These are phyloP conservation scores for Macrobrachium nipponense DNA, from an alignment of 1,140 invertebrate species.

Conservation along the genomic window DNA sequence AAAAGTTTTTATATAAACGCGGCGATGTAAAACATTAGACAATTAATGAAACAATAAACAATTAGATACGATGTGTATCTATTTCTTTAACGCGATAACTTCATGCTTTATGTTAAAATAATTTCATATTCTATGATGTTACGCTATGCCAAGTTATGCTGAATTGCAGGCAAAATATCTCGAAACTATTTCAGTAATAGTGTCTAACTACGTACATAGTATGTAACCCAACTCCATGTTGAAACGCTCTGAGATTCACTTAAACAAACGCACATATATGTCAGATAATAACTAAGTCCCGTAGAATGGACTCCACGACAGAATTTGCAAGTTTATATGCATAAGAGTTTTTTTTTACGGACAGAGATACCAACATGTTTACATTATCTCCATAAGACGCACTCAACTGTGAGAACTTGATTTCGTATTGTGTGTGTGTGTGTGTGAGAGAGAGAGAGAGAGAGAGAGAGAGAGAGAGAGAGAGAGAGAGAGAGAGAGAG, in stretches of 20 bases:
- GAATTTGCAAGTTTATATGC: too few species aligned
- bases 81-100: background rate
- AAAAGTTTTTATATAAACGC: too few species aligned
- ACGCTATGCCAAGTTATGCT: background rate
- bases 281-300: too few species aligned
- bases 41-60: background rate
- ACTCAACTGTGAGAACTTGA: background rate
- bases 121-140: background rate
- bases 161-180: background rate
- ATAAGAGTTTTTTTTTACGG: too few species aligned
- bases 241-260: background rate
- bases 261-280: too few species aligned
- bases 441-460: slow-evolving; percentile 9
- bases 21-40: too few species aligned
- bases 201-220: background rate
- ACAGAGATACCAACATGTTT: too few species aligned
- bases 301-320: too few species aligned
- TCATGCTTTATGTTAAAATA: background rate
- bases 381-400: too few species aligned
- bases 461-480: slow-evolving; percentile 35
- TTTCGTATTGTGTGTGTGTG: background rate
- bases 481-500: slow-evolving; percentile 30
- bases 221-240: background rate
- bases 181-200: background rate
- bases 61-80: slow-evolving; percentile 13